A percentile compares a stretch with the other conserved stretches of the same genome.
Conservation (phyloP, 2,797 vertebrate genomes). For the Phyllotis vaccarum region DNA sequence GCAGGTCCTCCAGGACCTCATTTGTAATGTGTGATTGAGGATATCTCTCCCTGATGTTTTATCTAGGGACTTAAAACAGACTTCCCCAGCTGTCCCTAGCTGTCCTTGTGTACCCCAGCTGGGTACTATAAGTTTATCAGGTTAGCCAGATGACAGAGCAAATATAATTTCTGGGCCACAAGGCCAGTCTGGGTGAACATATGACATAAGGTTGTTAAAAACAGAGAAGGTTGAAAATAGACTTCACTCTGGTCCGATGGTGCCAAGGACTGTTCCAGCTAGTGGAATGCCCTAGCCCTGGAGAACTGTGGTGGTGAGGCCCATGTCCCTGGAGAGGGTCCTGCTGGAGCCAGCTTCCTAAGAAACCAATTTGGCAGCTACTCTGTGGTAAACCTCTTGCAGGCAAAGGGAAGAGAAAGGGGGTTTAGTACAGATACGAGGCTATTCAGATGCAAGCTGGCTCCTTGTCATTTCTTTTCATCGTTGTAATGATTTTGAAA, state of each 20-base stretch:
- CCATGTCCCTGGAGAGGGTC: background rate
- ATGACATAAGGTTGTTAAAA: slow-evolving; percentile 74
- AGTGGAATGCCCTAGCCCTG: background rate
- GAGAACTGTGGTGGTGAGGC: background rate
- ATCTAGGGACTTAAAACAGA: slow-evolving; percentile 36
- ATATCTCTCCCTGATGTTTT: slow-evolving; percentile 24
- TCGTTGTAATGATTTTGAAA: slow-evolving; percentile 60
- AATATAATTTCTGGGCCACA: slow-evolving; percentile 70
- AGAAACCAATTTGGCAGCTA: slow-evolving; percentile 68
- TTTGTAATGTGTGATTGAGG: background rate
- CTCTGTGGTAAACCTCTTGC: slow-evolving; percentile 20
- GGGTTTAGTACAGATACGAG: background rate
- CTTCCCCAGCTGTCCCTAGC: slow-evolving; percentile 47
- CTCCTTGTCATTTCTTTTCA: slow-evolving; percentile 45
- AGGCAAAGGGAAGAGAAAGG: background rate
- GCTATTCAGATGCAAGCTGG: background rate
- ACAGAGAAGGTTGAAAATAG: slow-evolving; percentile 69
- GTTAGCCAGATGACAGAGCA: slow-evolving; percentile 72
- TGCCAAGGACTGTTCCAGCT: slow-evolving; percentile 42
- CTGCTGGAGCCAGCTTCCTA: slow-evolving; percentile 36
- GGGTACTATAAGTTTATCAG: slow-evolving; percentile 47
- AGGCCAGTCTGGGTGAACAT: slow-evolving; percentile 72
- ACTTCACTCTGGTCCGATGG: slow-evolving; percentile 33
- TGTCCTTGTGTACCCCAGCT: slow-evolving; percentile 2
- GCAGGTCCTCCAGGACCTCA: slow-evolving; percentile 16